Conservation (phyloP, 2,113 vertebrate species). For the Pterocles gutturalis region DNA sequence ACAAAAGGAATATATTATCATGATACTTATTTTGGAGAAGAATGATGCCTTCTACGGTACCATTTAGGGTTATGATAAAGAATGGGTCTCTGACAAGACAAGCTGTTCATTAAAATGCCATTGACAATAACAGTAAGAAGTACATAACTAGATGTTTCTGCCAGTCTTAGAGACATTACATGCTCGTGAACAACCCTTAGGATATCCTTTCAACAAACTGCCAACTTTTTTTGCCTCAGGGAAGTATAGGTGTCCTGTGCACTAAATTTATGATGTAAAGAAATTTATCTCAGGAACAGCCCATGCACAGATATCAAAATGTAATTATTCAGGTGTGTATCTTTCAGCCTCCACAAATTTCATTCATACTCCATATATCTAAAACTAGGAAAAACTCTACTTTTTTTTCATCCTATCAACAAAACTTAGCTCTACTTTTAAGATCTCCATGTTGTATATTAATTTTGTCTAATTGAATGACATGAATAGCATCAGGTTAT, state of each 20-base stretch:
- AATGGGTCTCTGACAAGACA: slow-evolving; percentile 18
- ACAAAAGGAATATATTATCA: slow-evolving; percentile 32
- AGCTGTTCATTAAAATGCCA: slow-evolving; percentile 40
- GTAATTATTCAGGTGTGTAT: not conserved
- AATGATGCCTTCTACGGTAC: not conserved
- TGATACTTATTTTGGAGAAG: slow-evolving; percentile 10
- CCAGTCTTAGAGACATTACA: not conserved
- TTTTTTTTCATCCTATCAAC: not conserved
- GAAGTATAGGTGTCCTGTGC: not conserved
- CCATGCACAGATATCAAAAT: not conserved
- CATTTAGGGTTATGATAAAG: slow-evolving; percentile 36
- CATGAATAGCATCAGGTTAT: not conserved
- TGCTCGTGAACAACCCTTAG: not conserved
- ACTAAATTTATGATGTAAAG: not conserved
- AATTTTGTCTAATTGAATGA: not conserved
- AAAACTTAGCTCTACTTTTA: not conserved
- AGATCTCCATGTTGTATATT: not conserved
- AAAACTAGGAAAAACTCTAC: not conserved
- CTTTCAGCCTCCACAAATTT: not conserved
- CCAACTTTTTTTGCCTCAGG: not conserved
- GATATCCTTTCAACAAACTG: not conserved
- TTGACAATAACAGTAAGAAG: slow-evolving; percentile 2
- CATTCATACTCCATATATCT: not conserved
- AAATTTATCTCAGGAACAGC: not conserved
- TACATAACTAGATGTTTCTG: not conserved